A percentile compares a stretch with the other conserved stretches of the same genome.
Evolutionary conservation across 2,888 invertebrate genomes (phyloP).

Genomic region (Rhagonycha fulva): DNA sequence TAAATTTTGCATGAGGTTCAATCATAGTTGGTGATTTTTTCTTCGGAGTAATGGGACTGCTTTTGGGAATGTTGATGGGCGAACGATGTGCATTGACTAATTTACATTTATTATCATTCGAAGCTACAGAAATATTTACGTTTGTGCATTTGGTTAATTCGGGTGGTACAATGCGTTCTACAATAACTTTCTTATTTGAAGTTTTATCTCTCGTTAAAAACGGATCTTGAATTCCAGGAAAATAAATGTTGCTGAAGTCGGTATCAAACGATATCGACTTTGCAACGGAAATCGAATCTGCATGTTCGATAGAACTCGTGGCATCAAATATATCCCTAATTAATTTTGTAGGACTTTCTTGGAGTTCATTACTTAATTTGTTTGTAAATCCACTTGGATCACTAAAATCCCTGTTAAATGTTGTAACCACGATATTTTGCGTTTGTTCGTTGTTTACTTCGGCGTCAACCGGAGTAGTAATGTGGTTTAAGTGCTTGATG

Average conservation of each 20-base stretch:
- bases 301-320: neutral
- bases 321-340: neutral
- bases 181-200: slow-evolving; percentile 20
- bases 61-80: neutral
- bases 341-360: neutral
- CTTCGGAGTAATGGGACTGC: neutral
- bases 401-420: neutral
- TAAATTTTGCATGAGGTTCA: neutral
- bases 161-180: slow-evolving; percentile 8
- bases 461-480: neutral
- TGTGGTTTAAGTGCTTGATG: slow-evolving; percentile 18
- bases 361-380: neutral
- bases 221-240: slow-evolving; percentile 5
- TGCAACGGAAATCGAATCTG: neutral
- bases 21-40: neutral
- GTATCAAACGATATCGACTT: neutral
- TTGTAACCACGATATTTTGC: neutral
- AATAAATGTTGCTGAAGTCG: slow-evolving; percentile 16
- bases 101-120: neutral
- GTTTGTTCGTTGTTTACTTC: neutral
- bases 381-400: neutral
- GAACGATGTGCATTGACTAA: neutral
- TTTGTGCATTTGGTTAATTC: neutral
- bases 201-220: neutral
- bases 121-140: neutral